Evolutionary conservation across 1,140 invertebrate species (phyloP), one percentile per base, ranked within the genome.

Genomic region (Drosophila sp.): DNA sequence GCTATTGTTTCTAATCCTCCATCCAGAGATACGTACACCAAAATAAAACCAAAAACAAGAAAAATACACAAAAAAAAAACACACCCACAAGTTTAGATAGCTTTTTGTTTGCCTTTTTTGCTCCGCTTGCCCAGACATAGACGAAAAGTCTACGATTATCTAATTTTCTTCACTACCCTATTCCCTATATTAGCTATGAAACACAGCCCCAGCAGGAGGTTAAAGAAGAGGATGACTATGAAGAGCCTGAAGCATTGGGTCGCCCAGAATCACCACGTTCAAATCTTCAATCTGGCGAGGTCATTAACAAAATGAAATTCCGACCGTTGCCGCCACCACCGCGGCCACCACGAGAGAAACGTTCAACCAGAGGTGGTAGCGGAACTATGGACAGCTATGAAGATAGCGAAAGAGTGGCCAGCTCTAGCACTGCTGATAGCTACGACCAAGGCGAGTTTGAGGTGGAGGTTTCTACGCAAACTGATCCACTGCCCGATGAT

Each of bases 251-350:
- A 1, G 60, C 69, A 7, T 10, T 80, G 32, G 76, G 61, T 4
- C 85, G 87, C 23, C 73, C 81, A 1, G 90, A 91, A 63, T 89
- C 87, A 2, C 87, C 93, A 93, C 30, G 94, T 93, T 54, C 69
- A 27, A 89, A 95, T 80, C 86, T 96, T 35, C 93, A 95, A 60
- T 96, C 95, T 17, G 95, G 95, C 10, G 94, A 95, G 64, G 93
- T 96, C 7, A 93, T 96, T 1, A 95, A 94, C 78, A 97, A 96
- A 92, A 97, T 97, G 93, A 96, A 96, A 92, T 94, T 95, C 66
- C 93, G 96, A 70, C 96, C 96, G 0, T 85, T 97, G 64, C 96
- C 96, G n/a, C 94, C 96, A 7, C 96, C 96, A 0, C 96, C 96
- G 4, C 92, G 96, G 56, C 96, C 96, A 40, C 96, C 96, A 0